Conservation (phyloP, 2,888 invertebrate species). For the Diploptera punctata region DNA sequence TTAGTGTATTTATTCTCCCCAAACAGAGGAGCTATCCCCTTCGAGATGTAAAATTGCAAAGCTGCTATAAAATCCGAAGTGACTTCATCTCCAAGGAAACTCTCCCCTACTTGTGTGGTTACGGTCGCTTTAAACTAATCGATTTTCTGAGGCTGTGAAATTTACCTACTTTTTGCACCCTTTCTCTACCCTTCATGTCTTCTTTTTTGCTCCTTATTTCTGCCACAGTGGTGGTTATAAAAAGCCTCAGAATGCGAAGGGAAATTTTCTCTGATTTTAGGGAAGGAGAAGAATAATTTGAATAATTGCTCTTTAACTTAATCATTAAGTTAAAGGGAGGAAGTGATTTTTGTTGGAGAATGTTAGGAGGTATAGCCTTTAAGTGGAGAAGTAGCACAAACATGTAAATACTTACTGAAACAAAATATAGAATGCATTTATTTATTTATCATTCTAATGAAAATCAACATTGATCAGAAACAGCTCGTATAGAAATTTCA, state of each 20-base stretch:
- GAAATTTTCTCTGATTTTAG: too few relatives aligned
- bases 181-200: background rate
- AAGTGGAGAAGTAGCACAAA: too few relatives aligned
- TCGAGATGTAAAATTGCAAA: conserved; percentile 9
- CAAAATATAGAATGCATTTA: too few relatives aligned
- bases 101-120: conserved; percentile 10
- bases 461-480: too few relatives aligned
- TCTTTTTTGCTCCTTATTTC: background rate
- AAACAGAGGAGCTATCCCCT: background rate
- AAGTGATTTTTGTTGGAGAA: too few relatives aligned
- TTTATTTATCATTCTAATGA: too few relatives aligned
- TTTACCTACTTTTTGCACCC: too few relatives aligned
- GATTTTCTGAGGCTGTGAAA: conserved; percentile 8
- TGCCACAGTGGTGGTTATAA: background rate
- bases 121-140: background rate
- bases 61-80: conserved; percentile 11
- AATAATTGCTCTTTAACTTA: background rate
- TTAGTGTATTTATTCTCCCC: background rate
- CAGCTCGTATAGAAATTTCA: too few relatives aligned
- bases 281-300: background rate
- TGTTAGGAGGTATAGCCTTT: too few relatives aligned
- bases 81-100: background rate
- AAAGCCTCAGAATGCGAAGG: background rate
- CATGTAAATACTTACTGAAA: too few relatives aligned
- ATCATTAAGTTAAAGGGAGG: too few relatives aligned